phyloP scores from a whole-genome alignment of 1,140 invertebrate genomes.

The Liolophura sinensis region DNA sequence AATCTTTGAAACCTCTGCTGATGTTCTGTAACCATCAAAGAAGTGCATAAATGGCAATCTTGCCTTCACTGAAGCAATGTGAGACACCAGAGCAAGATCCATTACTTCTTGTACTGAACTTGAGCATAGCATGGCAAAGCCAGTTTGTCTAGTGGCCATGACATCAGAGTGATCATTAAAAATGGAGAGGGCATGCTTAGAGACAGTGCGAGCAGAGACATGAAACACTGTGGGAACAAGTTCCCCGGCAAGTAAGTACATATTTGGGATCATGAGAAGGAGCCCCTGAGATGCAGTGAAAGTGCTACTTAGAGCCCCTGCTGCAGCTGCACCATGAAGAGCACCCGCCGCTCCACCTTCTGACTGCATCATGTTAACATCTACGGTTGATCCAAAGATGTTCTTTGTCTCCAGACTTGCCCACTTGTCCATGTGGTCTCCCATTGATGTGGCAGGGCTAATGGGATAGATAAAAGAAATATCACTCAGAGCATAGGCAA shows the following conservation, averaged over 20 bases:
- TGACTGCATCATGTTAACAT: slow-evolving; percentile 26
- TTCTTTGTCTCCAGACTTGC: slow-evolving; percentile 14
- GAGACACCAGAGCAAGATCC: slow-evolving; percentile 17
- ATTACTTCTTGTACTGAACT: slow-evolving; percentile 22
- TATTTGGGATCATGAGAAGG: slow-evolving; percentile 23
- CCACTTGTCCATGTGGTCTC: slow-evolving; percentile 26
- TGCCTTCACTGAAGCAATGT: slow-evolving; percentile 17
- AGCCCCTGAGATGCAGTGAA: slow-evolving; percentile 22
- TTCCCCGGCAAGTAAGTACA: slow-evolving; percentile 23
- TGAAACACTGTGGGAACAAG: slow-evolving; percentile 19
- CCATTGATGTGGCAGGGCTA: slow-evolving; percentile 23
- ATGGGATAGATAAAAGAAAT: slow-evolving; percentile 24
- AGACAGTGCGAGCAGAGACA: slow-evolving; percentile 21
- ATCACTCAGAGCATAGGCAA: slow-evolving; percentile 20
- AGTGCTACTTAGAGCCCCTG: slow-evolving; percentile 15
- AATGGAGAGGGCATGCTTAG: slow-evolving; percentile 21
- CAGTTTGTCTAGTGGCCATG: slow-evolving; percentile 17
- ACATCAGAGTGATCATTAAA: slow-evolving; percentile 25
- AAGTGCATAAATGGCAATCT: slow-evolving; percentile 20
- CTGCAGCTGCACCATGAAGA: slow-evolving; percentile 20
- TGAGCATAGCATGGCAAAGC: slow-evolving; percentile 20
- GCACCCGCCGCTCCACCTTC: slow-evolving; percentile 21
- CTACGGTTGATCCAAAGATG: slow-evolving; percentile 11
- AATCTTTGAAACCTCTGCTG: slow-evolving; percentile 21
- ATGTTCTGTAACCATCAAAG: slow-evolving; percentile 22